A percentile compares a stretch with the other conserved stretches of the same genome.
phyloP scores from a whole-genome alignment of 2,113 vertebrate genomes.

The Bucco capensis region DNA sequence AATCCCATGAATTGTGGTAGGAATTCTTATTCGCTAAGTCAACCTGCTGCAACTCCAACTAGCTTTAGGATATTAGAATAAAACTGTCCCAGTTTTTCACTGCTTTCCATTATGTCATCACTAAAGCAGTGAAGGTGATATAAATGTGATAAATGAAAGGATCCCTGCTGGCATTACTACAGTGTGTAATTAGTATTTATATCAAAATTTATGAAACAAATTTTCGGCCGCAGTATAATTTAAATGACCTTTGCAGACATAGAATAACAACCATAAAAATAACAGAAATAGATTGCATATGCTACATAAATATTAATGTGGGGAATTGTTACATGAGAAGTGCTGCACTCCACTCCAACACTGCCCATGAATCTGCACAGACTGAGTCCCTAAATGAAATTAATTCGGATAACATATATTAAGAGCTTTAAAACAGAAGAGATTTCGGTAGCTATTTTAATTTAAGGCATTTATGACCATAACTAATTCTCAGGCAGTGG shows the following conservation, averaged over 20 bases:
- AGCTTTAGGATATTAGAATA: slow-evolving; percentile 65
- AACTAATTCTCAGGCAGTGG: slow-evolving; percentile 69
- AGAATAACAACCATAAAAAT: slow-evolving; percentile 81
- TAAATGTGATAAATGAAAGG: slow-evolving; percentile 80
- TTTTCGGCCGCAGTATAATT: slow-evolving; percentile 80
- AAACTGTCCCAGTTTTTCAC: slow-evolving; percentile 62
- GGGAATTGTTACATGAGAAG: slow-evolving; percentile 64
- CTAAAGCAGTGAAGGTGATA: slow-evolving; percentile 69
- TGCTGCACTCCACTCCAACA: slow-evolving; percentile 40
- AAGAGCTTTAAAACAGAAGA: slow-evolving; percentile 72
- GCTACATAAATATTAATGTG: slow-evolving; percentile 78
- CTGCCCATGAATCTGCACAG: slow-evolving; percentile 70
- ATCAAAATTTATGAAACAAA: slow-evolving; percentile 83
- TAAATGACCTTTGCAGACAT: slow-evolving; percentile 79
- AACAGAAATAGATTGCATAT: slow-evolving; percentile 75
- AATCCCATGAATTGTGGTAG: slow-evolving; percentile 86
- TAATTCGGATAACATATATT: slow-evolving; percentile 62
- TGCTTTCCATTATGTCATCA: slow-evolving; percentile 73
- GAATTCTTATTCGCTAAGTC: slow-evolving; percentile 82
- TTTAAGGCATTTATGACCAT: slow-evolving; percentile 73
- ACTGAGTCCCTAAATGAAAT: slow-evolving; percentile 67
- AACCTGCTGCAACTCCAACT: slow-evolving; percentile 73
- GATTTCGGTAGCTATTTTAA: slow-evolving; percentile 70
- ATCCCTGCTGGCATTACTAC: slow-evolving; percentile 79
- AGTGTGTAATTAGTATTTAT: slow-evolving; percentile 83